Evolutionary conservation across 2,113 vertebrate species (phyloP).

Genomic region (Tursiops truncatus): DNA sequence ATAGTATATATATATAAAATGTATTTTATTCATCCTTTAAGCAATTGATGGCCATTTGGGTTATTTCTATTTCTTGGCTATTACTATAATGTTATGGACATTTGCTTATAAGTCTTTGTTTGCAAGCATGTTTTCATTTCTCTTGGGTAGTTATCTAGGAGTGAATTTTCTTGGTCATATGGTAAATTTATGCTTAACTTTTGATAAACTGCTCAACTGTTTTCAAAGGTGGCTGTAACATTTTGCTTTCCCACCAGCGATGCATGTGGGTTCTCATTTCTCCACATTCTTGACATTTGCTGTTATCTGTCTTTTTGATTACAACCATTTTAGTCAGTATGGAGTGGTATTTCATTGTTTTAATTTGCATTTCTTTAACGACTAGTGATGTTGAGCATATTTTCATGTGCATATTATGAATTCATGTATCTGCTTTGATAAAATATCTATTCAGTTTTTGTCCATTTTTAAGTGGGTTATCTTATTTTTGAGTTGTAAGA

Average conservation of each 20-base stretch:
- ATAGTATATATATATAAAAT: too few relatives aligned
- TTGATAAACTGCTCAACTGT: neutral
- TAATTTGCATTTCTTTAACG: neutral
- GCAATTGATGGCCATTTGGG: neutral
- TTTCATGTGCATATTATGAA: neutral
- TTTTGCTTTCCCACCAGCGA: neutral
- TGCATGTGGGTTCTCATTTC: neutral
- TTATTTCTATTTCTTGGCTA: neutral
- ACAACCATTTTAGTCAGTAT: neutral
- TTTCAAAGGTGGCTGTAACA: neutral
- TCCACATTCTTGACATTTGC: neutral
- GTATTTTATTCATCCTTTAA: neutral
- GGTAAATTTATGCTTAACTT: neutral
- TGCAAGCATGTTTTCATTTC: neutral
- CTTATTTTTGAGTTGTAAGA: neutral
- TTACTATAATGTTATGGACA: neutral
- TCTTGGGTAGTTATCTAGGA: neutral
- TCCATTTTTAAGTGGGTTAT: neutral
- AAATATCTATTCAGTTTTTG: neutral
- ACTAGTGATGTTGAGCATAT: neutral
- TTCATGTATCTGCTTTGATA: neutral
- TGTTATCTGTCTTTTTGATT: neutral
- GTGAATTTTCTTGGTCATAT: neutral
- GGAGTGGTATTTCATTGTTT: neutral
- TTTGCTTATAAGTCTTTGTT: constrained; percentile 10